Percentiles rank a stretch among this genome's conserved stretches.
Conservation (phyloP, 2,113 vertebrate genomes). For the Cyanoramphus novaezelandiae region DNA sequence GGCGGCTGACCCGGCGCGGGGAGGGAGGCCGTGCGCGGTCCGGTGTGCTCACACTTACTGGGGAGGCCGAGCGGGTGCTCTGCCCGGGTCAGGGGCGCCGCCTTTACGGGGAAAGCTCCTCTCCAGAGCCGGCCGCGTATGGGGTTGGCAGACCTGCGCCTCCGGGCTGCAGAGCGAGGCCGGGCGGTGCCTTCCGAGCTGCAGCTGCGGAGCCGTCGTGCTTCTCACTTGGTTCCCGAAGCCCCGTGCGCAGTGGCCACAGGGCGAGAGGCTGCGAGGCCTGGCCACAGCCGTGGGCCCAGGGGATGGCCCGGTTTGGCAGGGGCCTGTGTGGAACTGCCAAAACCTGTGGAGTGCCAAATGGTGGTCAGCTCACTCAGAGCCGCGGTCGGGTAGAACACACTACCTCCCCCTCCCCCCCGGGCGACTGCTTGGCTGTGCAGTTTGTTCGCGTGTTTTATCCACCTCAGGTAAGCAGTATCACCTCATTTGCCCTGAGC, state of each 20-base stretch:
- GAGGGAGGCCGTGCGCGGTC: neutral
- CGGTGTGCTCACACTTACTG: neutral
- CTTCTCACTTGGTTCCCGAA: neutral
- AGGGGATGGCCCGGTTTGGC: accelerated
- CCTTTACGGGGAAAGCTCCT: no score
- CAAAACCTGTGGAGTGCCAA: neutral
- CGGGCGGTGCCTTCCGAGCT: accelerated
- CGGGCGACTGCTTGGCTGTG: accelerated
- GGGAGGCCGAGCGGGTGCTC: accelerated
- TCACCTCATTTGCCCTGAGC: neutral
- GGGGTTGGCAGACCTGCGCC: accelerated
- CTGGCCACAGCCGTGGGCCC: accelerated
- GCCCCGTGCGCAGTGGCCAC: accelerated
- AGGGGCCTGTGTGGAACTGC: no score
- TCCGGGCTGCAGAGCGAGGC: neutral
- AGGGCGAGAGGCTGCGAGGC: accelerated
- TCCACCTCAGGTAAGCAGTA: accelerated
- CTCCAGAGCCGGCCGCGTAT: neutral
- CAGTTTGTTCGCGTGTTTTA: accelerated
- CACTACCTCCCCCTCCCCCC: no score
- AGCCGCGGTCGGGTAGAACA: no score
- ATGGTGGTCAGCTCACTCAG: neutral
- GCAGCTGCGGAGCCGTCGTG: neutral
- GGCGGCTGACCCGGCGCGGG: no score
- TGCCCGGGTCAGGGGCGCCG: accelerated